phyloP scores from a whole-genome alignment of 2,888 invertebrate genomes.

The Drosophila paranaensis region DNA sequence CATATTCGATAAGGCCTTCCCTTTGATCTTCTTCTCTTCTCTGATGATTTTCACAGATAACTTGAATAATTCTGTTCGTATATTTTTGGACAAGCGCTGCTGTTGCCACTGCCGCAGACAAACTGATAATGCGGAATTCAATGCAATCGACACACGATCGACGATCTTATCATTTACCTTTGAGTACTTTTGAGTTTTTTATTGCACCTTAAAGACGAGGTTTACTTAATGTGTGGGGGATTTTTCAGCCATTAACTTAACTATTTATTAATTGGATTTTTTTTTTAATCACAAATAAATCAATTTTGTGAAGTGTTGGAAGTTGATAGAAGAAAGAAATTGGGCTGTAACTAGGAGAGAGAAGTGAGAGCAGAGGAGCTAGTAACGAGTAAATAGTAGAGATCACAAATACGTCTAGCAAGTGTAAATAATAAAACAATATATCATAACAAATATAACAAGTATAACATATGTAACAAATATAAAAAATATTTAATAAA shows the following conservation, averaged over 20 bases:
- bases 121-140: slow-evolving; percentile 52
- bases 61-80: slow-evolving; percentile 8
- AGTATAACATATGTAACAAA: too few relatives aligned
- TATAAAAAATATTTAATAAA: too few relatives aligned
- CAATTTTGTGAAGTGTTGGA: too few relatives aligned
- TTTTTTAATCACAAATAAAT: background rate
- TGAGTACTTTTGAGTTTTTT: background rate
- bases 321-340: too few relatives aligned
- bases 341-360: too few relatives aligned
- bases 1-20: slow-evolving; percentile 50
- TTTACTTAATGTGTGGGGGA: background rate
- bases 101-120: slow-evolving; percentile 48
- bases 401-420: too few relatives aligned
- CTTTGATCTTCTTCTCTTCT: background rate
- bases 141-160: slow-evolving; percentile 27
- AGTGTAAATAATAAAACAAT: too few relatives aligned
- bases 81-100: slow-evolving; percentile 31
- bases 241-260: background rate
- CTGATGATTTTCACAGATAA: slow-evolving; percentile 22
- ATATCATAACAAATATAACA: too few relatives aligned
- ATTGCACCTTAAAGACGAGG: background rate
- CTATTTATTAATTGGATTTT: background rate
- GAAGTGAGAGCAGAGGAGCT: too few relatives aligned
- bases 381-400: too few relatives aligned
- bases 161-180: slow-evolving; percentile 48